Conservation (phyloP, 2,888 invertebrate genomes). For the Drosophila phalerata region DNA sequence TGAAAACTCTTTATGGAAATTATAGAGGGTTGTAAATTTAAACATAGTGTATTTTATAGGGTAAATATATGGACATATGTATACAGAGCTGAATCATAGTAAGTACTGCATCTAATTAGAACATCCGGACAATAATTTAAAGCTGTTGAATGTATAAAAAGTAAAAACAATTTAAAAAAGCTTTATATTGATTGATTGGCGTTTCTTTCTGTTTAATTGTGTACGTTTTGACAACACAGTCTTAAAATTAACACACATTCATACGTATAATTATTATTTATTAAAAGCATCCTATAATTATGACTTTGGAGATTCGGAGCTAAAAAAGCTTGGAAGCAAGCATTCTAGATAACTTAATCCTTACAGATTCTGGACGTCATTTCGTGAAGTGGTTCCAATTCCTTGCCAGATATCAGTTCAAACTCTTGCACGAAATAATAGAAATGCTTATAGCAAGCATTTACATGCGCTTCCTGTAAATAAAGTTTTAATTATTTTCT, state of each 20-base stretch:
- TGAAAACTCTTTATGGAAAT: no score
- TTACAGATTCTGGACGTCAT: constrained; percentile 91
- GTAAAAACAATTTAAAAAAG: no score
- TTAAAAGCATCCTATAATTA: constrained; percentile 55
- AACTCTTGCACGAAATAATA: constrained; percentile 96
- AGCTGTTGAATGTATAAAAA: no score
- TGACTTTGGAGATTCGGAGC: constrained; percentile 53
- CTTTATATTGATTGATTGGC: constrained; percentile 19
- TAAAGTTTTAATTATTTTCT: background rate
- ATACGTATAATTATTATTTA: constrained; percentile 30
- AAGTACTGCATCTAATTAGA: background rate
- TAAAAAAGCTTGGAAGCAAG: constrained; percentile 19
- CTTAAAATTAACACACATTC: constrained; percentile 50
- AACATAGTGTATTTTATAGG: background rate
- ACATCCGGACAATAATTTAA: no score
- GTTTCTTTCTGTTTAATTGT: constrained; percentile 43
- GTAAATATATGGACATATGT: no score
- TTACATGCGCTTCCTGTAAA: constrained; percentile 92
- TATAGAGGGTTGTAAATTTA: no score
- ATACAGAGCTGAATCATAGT: no score
- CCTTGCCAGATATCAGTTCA: constrained; percentile 92
- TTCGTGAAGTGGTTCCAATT: constrained; percentile 93
- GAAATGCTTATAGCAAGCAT: constrained; percentile 97
- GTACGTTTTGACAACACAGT: constrained; percentile 54
- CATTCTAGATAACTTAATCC: constrained; percentile 43